These are phyloP conservation scores for Pogoniulus pusillus DNA, from an alignment of 2,797 vertebrate genomes.

Conservation along the genomic window DNA sequence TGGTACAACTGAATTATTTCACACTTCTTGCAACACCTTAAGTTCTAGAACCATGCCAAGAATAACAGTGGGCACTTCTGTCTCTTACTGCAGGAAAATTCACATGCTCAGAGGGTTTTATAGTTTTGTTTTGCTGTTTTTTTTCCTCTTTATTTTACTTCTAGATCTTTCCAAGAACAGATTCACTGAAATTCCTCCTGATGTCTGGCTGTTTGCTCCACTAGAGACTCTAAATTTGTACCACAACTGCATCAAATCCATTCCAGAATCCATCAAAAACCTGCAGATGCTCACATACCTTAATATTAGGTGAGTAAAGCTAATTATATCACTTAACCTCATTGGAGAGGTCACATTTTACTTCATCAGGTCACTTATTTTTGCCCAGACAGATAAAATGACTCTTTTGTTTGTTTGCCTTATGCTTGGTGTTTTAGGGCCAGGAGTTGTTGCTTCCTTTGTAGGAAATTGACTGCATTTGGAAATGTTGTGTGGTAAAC, in stretches of 20 bases:
- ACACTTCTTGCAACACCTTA: constrained; percentile 32
- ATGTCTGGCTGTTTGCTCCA: constrained; percentile 93
- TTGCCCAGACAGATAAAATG: background rate
- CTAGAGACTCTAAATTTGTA: constrained; percentile 96
- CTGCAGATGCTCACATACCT: constrained; percentile 97
- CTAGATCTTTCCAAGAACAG: constrained; percentile 97
- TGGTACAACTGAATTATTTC: constrained; percentile 53
- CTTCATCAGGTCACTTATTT: background rate
- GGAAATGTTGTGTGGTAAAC: background rate
- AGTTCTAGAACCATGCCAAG: constrained; percentile 34
- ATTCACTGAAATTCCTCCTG: constrained; percentile 93
- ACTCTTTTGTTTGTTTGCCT: background rate
- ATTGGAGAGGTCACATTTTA: background rate
- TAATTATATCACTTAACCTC: background rate
- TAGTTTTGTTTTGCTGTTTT: background rate
- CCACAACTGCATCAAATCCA: constrained; percentile 97
- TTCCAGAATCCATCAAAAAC: constrained; percentile 97
- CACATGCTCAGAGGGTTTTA: background rate
- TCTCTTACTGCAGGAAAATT: background rate
- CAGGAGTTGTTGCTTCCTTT: background rate
- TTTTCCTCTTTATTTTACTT: background rate
- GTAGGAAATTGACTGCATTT: background rate
- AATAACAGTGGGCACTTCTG: background rate
- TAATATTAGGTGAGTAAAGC: constrained; percentile 84
- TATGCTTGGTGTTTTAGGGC: background rate